These are phyloP conservation scores for Lathronympha strigana DNA, from an alignment of 2,888 invertebrate species.

Conservation along the genomic window DNA sequence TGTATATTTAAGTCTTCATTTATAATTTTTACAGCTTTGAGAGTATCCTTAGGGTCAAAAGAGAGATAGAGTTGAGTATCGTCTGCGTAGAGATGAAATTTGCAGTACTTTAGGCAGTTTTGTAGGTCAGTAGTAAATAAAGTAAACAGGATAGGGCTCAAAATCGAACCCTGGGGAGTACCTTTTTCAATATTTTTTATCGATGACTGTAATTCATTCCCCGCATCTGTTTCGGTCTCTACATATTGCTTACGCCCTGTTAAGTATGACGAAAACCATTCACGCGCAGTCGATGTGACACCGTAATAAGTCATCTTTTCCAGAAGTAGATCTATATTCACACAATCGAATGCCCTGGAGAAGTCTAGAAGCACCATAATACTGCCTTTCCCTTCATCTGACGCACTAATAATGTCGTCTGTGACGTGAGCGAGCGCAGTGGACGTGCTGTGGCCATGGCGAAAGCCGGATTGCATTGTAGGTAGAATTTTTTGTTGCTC, in stretches of 20 bases:
- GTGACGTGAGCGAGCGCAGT: conserved; percentile 2
- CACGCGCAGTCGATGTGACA: neutral
- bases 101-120: neutral
- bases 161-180: neutral
- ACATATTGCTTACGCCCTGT: neutral
- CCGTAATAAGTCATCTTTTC: neutral
- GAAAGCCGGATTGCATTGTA: neutral
- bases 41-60: no score
- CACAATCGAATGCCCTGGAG: neutral
- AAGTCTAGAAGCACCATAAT: neutral
- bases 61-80: neutral
- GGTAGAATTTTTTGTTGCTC: conserved; percentile 1
- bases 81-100: neutral
- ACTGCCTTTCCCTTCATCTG: conserved; percentile 6
- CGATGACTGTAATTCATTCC: neutral
- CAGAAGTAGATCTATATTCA: neutral
- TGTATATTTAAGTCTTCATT: no score
- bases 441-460: neutral
- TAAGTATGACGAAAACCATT: neutral
- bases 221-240: neutral
- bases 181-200: neutral
- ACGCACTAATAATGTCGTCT: conserved; percentile 2
- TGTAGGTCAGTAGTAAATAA: neutral
- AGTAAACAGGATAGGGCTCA: neutral
- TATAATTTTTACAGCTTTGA: no score